Evolutionary conservation across 2,888 invertebrate genomes (phyloP).

Genomic region (Drosophila formosana): DNA sequence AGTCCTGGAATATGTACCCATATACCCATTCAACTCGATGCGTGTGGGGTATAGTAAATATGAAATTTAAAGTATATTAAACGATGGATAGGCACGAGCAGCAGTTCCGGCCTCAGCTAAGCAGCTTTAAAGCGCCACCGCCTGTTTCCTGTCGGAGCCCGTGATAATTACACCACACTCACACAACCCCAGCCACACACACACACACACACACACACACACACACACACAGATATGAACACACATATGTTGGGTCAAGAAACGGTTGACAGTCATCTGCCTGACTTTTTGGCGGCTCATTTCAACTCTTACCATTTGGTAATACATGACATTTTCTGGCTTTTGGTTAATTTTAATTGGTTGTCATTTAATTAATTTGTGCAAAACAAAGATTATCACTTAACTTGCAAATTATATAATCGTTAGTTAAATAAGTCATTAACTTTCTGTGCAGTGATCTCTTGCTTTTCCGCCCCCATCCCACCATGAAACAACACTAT

Average conservation of each 20-base stretch:
- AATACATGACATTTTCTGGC: slow-evolving; percentile 36
- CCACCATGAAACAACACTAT: neutral
- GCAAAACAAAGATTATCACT: slow-evolving; percentile 46
- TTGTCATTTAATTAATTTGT: slow-evolving; percentile 52
- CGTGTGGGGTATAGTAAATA: slow-evolving; percentile 36
- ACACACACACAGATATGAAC: neutral
- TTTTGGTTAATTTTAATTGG: slow-evolving; percentile 45
- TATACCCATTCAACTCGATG: neutral
- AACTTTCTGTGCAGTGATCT: slow-evolving; percentile 15
- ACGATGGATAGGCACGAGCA: slow-evolving; percentile 58
- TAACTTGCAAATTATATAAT: slow-evolving; percentile 35
- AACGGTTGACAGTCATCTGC: slow-evolving; percentile 25
- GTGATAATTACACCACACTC: slow-evolving; percentile 53
- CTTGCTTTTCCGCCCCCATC: neutral
- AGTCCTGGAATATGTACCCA: neutral
- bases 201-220: slow-evolving; percentile 7
- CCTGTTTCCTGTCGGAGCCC: slow-evolving; percentile 35
- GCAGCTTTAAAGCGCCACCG: slow-evolving; percentile 55
- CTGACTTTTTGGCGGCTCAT: slow-evolving; percentile 60
- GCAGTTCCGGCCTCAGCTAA: slow-evolving; percentile 35
- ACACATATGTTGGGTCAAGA: slow-evolving; percentile 34
- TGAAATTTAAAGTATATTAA: slow-evolving; percentile 67
- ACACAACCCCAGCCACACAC: slow-evolving; percentile 5
- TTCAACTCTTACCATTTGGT: slow-evolving; percentile 53
- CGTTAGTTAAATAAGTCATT: slow-evolving; percentile 30